phyloP scores from a whole-genome alignment of 2,888 invertebrate genomes.

The Teleiodes luculella region DNA sequence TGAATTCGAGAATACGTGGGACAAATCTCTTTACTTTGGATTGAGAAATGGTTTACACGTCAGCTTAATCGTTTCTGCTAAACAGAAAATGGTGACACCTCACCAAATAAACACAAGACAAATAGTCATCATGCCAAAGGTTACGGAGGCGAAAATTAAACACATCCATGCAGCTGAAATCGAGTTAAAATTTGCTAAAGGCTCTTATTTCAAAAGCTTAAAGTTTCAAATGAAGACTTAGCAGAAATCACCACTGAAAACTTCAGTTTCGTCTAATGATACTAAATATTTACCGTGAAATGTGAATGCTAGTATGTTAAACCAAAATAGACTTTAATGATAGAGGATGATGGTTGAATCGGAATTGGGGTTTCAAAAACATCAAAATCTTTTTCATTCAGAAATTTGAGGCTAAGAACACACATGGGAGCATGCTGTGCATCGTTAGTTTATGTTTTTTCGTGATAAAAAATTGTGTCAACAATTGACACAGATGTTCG shows the following conservation, averaged over 20 bases:
- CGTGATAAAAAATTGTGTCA: conserved; percentile 57
- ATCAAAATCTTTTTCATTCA: conserved; percentile 22
- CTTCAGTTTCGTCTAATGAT: conserved; percentile 44
- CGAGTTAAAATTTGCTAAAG: not conserved
- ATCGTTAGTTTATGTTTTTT: conserved; percentile 61
- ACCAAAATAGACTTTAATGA: conserved; percentile 3
- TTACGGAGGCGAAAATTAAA: conserved; percentile 29
- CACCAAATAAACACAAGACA: conserved; percentile 55
- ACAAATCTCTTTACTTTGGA: not conserved
- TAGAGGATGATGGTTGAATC: not conserved
- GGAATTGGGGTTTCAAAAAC: conserved; percentile 7
- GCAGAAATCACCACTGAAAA: conserved; percentile 10
- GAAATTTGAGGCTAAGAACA: conserved; percentile 50
- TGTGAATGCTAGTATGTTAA: conserved; percentile 35
- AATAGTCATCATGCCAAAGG: conserved; percentile 52
- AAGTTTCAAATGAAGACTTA: conserved; percentile 19
- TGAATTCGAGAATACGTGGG: not conserved
- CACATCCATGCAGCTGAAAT: conserved; percentile 22
- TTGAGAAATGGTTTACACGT: conserved; percentile 33
- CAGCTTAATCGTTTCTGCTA: conserved; percentile 34
- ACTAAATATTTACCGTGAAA: conserved; percentile 55
- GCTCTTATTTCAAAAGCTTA: conserved; percentile 25
- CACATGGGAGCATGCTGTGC: conserved; percentile 59
- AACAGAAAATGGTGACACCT: conserved; percentile 52
- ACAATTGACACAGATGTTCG: conserved; percentile 67